Evolutionary conservation across 2,888 invertebrate genomes (phyloP), one percentile per base, ranked within the genome.

Genomic region (Heteromyza rotundicornis): DNA sequence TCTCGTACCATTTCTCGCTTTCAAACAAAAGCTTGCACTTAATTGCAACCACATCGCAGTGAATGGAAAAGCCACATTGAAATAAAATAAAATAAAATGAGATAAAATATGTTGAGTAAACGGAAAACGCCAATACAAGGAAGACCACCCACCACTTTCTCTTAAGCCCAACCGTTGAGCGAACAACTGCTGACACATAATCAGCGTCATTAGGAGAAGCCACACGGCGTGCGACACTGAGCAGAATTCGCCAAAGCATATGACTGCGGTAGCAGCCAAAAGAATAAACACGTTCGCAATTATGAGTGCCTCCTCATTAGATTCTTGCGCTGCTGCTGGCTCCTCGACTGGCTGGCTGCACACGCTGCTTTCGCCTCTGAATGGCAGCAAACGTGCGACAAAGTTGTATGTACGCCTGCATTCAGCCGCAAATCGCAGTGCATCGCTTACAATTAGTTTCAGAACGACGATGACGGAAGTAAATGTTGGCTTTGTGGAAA

Each of bases 401-500:
- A 47, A 20, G 47, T 40, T 40, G 40, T 14, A 27, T 40, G 40
- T 40, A 40, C 40, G 40, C n/a, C 8, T 40, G 14, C 14, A 20
- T 47, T 47, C 14, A 5, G 47, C 47, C 3, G 20, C 47, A 47
- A 19, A 47, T 19, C 14, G 47, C 47, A 47, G 40, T n/a, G 47
- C 47, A 47, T 47, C 47, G 47, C 47, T 47, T 47, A 47, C 47
- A 47, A 47, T 47, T 47, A 47, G 19, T 47, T 47, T 47, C 7
- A 8, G 19, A 47, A 65, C 68, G 64, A 72, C 73, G 73, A 74
- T 76, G 69, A 74, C 76, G 77, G 75, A 76, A 70, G 77, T 76
- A 77, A 76, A 77, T 76, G 76, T 76, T 76, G 71, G 76, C 75
- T 73, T 76, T 76, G 75, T 77, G 77, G 71, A 76, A 77, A 77